A percentile compares a stretch with the other conserved stretches of the same genome.
Evolutionary conservation across 2,888 invertebrate genomes (phyloP).

Genomic region (Drosophila monieri): DNA sequence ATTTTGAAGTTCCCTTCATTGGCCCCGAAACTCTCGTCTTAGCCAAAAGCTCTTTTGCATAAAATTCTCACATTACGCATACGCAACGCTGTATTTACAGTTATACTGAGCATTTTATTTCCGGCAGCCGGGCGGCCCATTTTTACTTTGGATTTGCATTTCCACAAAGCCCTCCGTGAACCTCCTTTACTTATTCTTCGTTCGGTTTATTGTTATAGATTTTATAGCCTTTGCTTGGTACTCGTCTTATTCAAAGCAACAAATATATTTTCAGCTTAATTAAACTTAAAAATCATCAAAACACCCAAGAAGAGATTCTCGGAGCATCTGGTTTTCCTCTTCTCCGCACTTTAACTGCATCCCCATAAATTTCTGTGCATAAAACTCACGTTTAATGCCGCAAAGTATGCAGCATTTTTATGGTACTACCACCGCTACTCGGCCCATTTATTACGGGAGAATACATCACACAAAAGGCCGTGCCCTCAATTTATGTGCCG

Average conservation of each 20-base stretch:
- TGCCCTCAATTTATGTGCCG: constrained; percentile 72
- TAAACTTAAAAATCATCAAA: constrained; percentile 71
- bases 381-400: constrained; percentile 76
- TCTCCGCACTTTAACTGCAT: constrained; percentile 66
- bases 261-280: constrained; percentile 81
- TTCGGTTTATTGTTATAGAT: constrained; percentile 71
- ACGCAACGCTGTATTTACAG: constrained; percentile 77
- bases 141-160: constrained; percentile 53
- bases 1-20: constrained; percentile 12
- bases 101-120: constrained; percentile 74
- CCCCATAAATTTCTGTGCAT: constrained; percentile 71
- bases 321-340: constrained; percentile 56
- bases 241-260: constrained; percentile 73
- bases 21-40: constrained; percentile 33
- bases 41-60: constrained; percentile 67
- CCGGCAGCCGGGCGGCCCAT: constrained; percentile 55
- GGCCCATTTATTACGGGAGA: constrained; percentile 41
- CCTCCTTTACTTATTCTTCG: constrained; percentile 45
- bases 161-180: constrained; percentile 38
- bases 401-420: constrained; percentile 71
- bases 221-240: constrained; percentile 54
- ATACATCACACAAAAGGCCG: constrained; percentile 50
- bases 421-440: constrained; percentile 13
- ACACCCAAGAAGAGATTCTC: constrained; percentile 44
- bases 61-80: constrained; percentile 79